A percentile compares a stretch with the other conserved stretches of the same genome.
phyloP scores from a whole-genome alignment of 2,797 vertebrate genomes.

The Acipenser ruthenus region DNA sequence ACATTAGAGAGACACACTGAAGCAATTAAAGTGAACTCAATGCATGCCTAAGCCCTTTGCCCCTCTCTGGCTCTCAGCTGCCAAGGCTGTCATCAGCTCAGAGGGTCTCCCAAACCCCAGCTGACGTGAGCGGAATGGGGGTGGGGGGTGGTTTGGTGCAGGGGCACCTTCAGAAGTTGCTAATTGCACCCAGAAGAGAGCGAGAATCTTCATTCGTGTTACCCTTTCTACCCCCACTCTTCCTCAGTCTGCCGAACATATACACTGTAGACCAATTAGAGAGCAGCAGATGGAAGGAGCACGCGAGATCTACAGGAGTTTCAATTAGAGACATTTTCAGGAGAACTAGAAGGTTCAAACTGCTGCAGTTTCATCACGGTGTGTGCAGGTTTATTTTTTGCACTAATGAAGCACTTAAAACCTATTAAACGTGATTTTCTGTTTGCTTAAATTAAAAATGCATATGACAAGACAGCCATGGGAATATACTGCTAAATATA shows the following conservation, averaged over 20 bases:
- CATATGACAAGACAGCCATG: background rate
- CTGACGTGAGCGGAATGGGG: conserved; percentile 1
- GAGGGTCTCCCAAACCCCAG: background rate
- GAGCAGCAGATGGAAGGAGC: conserved; percentile 17
- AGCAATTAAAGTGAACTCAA: background rate
- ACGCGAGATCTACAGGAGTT: background rate
- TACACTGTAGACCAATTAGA: conserved; percentile 21
- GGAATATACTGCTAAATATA: background rate
- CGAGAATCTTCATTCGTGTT: background rate
- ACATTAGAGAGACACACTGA: background rate
- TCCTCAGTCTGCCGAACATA: background rate
- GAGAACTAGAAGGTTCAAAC: conserved; percentile 5
- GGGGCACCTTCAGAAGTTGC: conserved; percentile 11
- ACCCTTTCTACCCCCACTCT: background rate
- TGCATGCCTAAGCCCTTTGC: too few relatives aligned
- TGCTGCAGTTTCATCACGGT: background rate
- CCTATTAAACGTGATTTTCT: conserved; percentile 7
- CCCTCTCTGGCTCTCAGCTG: too few relatives aligned
- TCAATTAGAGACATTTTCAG: conserved; percentile 12
- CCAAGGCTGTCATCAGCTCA: background rate
- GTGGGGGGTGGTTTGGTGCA: background rate
- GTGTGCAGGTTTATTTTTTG: background rate
- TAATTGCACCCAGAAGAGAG: conserved; percentile 16
- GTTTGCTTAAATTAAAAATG: background rate
- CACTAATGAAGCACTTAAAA: conserved; percentile 4